A percentile compares a stretch with the other conserved stretches of the same genome.
Evolutionary conservation across 2,113 vertebrate species (phyloP).

Genomic region (Diadophis punctatus): DNA sequence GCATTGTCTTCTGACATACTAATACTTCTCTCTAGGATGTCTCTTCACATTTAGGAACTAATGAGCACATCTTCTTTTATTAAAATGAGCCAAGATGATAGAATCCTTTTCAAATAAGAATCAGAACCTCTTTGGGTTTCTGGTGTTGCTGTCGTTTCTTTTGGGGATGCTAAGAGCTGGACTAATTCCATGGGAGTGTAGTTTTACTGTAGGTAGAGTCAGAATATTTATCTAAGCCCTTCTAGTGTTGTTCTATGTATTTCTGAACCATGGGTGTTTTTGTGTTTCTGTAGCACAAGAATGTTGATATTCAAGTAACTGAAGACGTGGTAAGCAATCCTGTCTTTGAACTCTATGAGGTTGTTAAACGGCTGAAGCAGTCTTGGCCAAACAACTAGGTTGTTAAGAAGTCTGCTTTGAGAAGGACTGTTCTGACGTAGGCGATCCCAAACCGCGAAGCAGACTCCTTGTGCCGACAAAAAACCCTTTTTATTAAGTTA

Average conservation of each 20-base stretch:
- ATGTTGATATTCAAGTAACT: neutral
- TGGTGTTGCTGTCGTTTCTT: neutral
- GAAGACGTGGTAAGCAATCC: slow-evolving; percentile 6
- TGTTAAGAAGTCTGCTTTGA: neutral
- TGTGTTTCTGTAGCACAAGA: slow-evolving; percentile 15
- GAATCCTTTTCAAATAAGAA: neutral
- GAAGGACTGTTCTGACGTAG: neutral
- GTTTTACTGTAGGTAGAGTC: neutral
- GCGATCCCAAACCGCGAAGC: too few species aligned
- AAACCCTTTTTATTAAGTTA: too few species aligned
- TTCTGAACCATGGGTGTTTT: neutral
- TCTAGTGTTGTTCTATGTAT: neutral
- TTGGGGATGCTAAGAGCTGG: neutral
- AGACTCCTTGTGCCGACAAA: too few species aligned
- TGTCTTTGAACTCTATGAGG: too few species aligned
- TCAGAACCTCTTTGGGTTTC: neutral
- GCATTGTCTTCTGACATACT: neutral
- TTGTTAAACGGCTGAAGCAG: neutral
- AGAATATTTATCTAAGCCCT: neutral
- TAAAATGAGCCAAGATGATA: neutral
- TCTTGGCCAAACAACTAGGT: neutral
- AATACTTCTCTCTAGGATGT: neutral
- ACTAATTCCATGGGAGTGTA: neutral
- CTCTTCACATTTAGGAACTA: neutral
- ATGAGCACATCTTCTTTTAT: too few species aligned